Evolutionary conservation across 2,113 vertebrate species (phyloP), one percentile per base, ranked within the genome.

Genomic region (Clarias macrocephalus): DNA sequence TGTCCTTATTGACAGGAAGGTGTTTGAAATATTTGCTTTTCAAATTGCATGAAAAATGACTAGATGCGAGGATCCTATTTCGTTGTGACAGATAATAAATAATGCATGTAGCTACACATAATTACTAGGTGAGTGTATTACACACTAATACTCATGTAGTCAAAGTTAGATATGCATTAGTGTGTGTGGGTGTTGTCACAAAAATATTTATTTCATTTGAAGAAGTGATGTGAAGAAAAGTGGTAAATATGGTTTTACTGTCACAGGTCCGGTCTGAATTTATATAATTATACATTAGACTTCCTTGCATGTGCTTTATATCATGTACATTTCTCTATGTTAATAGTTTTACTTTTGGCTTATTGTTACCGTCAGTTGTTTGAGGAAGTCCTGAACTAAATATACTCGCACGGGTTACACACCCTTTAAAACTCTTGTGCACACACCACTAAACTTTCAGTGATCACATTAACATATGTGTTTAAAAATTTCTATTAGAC

Each of bases 371-470:
- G 77, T 81, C 28, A 72, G 65, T 72, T 8, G 33, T 87, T 87
- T 87, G 80, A 87, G 86, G 86, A 87, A 87, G 86, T 83, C 57
- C 59, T 83, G 80, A 77, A 76, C 80, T 87, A 87, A 83, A 83
- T 83, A 65, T 76, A 82, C 52, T 87, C 33, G 23, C 80, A 75
- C 3, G 19, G 54, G 48, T 87, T 83, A 65, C 86, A 87, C 85
- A 86, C 79, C 85, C 77, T 79, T 86, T 66, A 82, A 65, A 83
- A 63, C 54, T 59, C 81, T n/a, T 85, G 54, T 19, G 23, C 76
- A 73, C 63, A 60, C 80, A 79, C 37, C 23, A 75, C 33, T 48
- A 52, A 21, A 54, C 52, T 82, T 65, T 37, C n/a, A 62, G 15
- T 82, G 57, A 82, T 79, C 33, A 82, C 63, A 72, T 12, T 72